Evolutionary conservation across 2,888 invertebrate genomes (phyloP).

Genomic region (Odiellus spinosus): DNA sequence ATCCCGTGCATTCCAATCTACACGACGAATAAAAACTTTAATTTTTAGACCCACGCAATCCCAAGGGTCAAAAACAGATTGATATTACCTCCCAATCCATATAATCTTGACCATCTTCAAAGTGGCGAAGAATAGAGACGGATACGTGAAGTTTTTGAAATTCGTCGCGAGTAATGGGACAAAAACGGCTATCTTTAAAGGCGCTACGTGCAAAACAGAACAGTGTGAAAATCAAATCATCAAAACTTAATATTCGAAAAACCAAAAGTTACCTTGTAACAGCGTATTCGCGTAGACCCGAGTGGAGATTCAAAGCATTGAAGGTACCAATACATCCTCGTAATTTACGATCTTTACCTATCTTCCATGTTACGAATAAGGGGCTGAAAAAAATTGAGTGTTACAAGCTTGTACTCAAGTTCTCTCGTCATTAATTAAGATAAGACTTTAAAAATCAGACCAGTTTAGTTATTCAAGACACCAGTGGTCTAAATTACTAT

Average conservation of each 20-base stretch:
- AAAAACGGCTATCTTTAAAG: slow-evolving; percentile 90
- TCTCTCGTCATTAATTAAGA: too few species aligned
- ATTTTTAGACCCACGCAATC: too few species aligned
- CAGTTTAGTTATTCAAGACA: too few species aligned
- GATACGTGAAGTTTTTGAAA: slow-evolving; percentile 81
- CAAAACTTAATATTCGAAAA: neutral
- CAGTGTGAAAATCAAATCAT: neutral
- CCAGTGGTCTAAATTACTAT: too few species aligned
- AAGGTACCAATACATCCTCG: slow-evolving; percentile 99
- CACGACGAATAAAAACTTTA: too few species aligned
- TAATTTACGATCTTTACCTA: slow-evolving; percentile 82
- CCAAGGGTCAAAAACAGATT: too few species aligned
- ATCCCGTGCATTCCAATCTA: slow-evolving; percentile 79
- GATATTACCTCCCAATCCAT: slow-evolving; percentile 77
- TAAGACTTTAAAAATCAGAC: too few species aligned
- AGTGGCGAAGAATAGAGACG: slow-evolving; percentile 87
- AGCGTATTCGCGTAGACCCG: slow-evolving; percentile 88
- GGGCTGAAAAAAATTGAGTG: slow-evolving; percentile 62
- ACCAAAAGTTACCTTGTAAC: slow-evolving; percentile 51
- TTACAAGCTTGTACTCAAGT: too few species aligned
- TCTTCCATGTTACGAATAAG: slow-evolving; percentile 98
- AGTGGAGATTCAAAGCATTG: slow-evolving; percentile 85
- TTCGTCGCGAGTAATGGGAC: slow-evolving; percentile 85
- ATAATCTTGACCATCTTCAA: slow-evolving; percentile 88
- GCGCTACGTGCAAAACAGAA: slow-evolving; percentile 47